These are phyloP conservation scores for Vandiemenella viatica DNA, from an alignment of 2,888 invertebrate genomes.

Conservation along the genomic window DNA sequence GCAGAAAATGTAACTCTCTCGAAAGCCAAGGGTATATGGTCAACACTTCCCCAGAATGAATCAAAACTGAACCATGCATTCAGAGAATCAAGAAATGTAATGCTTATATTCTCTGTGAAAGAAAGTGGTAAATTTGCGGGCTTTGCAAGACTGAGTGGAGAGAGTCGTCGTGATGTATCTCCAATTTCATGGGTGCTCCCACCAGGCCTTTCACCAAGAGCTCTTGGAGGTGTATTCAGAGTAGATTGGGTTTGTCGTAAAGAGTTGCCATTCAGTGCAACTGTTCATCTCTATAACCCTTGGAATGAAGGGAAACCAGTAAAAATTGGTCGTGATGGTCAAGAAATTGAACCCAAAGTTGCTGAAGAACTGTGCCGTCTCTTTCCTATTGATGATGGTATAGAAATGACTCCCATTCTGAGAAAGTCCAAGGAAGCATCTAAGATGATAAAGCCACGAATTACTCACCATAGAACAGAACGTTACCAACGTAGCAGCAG, in stretches of 20 bases:
- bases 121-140: conserved; percentile 94
- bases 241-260: conserved; percentile 95
- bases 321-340: conserved; percentile 96
- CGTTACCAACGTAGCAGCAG: conserved; percentile 25
- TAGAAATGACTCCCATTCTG: conserved; percentile 77
- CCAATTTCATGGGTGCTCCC: conserved; percentile 89
- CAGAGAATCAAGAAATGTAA: conserved; percentile 81
- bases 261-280: conserved; percentile 82
- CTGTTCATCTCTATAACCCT: conserved; percentile 84
- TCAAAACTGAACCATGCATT: conserved; percentile 89
- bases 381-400: conserved; percentile 81
- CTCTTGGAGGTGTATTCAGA: conserved; percentile 88
- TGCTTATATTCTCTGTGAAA: conserved; percentile 92
- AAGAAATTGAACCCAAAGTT: conserved; percentile 92
- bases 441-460: conserved; percentile 36
- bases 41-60: conserved; percentile 93
- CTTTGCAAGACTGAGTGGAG: conserved; percentile 78
- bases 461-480: conserved; percentile 9
- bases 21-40: conserved; percentile 94
- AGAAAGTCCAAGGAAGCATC: conserved; percentile 73
- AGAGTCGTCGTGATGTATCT: conserved; percentile 77
- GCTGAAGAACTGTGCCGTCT: conserved; percentile 87
- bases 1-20: conserved; percentile 90
- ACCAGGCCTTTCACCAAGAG: conserved; percentile 80
- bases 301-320: conserved; percentile 99